Conservation (phyloP, 2,888 invertebrate genomes). For the Oligia latruncula region DNA sequence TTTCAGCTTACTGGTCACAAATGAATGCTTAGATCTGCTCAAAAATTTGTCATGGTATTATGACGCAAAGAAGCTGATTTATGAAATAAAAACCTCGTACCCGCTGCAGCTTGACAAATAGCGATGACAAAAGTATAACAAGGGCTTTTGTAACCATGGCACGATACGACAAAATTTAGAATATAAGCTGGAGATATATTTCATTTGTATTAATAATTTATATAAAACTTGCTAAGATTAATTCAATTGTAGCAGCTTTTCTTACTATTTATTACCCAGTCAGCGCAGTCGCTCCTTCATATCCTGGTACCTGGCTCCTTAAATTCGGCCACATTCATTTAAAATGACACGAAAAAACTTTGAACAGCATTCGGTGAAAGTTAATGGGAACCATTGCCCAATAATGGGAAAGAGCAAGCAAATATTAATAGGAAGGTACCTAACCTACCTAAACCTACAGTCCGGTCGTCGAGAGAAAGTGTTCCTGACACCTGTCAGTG, state of each 20-base stretch:
- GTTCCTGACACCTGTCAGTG: background rate
- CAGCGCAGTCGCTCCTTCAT: background rate
- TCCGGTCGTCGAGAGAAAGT: no score
- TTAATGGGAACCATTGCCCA: background rate
- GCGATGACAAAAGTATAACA: conserved; percentile 48
- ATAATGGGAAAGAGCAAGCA: background rate
- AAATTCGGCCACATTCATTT: background rate
- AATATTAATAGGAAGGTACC: background rate
- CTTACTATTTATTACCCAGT: background rate
- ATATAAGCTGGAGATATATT: conserved; percentile 22
- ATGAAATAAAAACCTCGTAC: conserved; percentile 64
- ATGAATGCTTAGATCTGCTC: conserved; percentile 57
- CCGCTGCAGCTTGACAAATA: conserved; percentile 61
- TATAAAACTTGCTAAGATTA: background rate
- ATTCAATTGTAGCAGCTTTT: background rate
- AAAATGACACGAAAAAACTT: background rate
- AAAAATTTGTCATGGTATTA: conserved; percentile 62
- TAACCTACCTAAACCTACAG: background rate
- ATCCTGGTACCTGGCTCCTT: background rate
- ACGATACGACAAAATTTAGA: conserved; percentile 34
- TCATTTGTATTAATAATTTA: background rate
- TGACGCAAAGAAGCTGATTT: conserved; percentile 64
- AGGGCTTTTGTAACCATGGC: conserved; percentile 40
- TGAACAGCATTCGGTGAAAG: background rate
- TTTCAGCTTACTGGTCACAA: conserved; percentile 52